A percentile compares a stretch with the other conserved stretches of the same genome.
Evolutionary conservation across 2,888 invertebrate species (phyloP).

Genomic region (Eristalis pertinax): DNA sequence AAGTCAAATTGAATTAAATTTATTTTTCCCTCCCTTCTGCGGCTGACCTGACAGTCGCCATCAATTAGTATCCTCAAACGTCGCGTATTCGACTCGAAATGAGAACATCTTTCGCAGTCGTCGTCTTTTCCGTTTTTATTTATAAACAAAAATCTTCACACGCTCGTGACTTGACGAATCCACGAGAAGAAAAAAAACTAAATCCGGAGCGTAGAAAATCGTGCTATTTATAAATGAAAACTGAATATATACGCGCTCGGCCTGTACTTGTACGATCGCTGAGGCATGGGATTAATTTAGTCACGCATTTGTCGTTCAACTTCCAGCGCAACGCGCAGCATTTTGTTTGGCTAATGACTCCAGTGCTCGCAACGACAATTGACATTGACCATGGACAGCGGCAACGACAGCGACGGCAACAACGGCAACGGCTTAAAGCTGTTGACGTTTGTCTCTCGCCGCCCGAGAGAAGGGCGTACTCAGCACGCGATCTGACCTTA

Average conservation of each 20-base stretch:
- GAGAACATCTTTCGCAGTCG: conserved; percentile 23
- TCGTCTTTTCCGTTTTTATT: not conserved
- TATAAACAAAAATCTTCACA: conserved; percentile 44
- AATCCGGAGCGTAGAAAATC: conserved; percentile 52
- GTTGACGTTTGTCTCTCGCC: not conserved
- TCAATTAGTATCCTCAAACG: conserved; percentile 30
- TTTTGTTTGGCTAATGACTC: conserved; percentile 11
- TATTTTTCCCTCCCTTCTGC: not conserved
- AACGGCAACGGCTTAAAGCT: not conserved
- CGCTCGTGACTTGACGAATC: conserved; percentile 49
- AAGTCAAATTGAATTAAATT: conserved; percentile 27
- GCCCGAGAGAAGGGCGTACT: not conserved
- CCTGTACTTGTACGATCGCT: conserved; percentile 21
- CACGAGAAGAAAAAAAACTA: conserved; percentile 3
- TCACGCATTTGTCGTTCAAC: conserved; percentile 53
- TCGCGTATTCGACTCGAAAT: not conserved
- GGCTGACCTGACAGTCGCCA: not conserved
- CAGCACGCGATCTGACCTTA: conserved; percentile 15
- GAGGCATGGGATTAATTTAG: conserved; percentile 53
- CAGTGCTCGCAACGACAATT: conserved; percentile 11
- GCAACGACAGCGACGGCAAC: not conserved
- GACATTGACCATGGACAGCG: conserved; percentile 55
- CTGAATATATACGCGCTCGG: not conserved
- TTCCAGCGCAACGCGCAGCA: not conserved
- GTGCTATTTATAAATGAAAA: conserved; percentile 39